phyloP scores from a whole-genome alignment of 92 coral and sea anemone genomes.

The Montipora capitata region DNA sequence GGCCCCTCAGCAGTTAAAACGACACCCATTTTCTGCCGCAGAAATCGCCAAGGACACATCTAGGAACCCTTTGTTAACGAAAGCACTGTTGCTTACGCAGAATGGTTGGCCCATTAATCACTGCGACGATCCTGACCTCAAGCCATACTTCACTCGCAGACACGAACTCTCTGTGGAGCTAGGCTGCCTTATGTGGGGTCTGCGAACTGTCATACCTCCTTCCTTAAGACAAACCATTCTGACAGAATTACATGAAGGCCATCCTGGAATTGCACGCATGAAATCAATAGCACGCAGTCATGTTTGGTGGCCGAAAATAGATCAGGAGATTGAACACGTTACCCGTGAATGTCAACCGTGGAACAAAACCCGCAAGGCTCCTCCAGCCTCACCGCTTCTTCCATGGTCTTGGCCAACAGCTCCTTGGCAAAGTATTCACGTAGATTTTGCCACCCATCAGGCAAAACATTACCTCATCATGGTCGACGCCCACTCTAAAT shows the following conservation, averaged over 20 bases:
- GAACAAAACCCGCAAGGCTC: no score
- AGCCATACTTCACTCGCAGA: slow-evolving; percentile 43
- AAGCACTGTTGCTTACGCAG: not conserved
- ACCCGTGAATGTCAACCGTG: no score
- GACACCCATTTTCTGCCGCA: slow-evolving; percentile 44
- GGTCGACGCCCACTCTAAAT: no score
- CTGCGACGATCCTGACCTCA: slow-evolving; percentile 28
- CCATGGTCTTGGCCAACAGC: no score
- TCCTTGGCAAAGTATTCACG: no score
- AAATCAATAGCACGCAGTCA: not conserved
- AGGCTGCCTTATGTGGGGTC: slow-evolving; percentile 51
- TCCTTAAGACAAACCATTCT: slow-evolving; percentile 3
- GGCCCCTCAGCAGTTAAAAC: slow-evolving; percentile 18
- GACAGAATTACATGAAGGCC: not conserved
- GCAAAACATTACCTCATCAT: no score
- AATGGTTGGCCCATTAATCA: slow-evolving; percentile 12
- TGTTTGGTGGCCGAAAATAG: no score
- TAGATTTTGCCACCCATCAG: no score
- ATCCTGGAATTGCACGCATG: not conserved
- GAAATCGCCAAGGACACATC: slow-evolving; percentile 21
- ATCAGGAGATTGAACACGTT: no score
- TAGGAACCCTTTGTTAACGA: not conserved
- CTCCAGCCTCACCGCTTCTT: no score
- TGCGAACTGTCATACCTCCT: slow-evolving; percentile 41
- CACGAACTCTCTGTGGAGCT: slow-evolving; percentile 63